Conservation (phyloP, 2,888 invertebrate genomes). For the Mayetiola destructor region DNA sequence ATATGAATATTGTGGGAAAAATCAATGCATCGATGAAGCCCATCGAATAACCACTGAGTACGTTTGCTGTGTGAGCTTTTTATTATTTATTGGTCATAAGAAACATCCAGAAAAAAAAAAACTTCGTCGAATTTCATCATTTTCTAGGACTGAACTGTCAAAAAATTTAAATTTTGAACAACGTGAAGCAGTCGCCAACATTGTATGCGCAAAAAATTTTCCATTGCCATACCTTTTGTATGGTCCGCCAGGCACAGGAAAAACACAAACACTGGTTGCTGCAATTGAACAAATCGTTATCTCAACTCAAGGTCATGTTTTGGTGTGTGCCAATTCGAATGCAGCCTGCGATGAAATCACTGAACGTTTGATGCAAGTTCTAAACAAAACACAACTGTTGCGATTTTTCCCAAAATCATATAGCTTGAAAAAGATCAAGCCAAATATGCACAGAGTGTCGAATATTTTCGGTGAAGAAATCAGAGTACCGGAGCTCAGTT, state of each 20-base stretch:
- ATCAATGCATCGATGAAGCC: no score
- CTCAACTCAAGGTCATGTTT: conserved; percentile 34
- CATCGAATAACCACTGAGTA: no score
- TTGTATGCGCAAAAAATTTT: no score
- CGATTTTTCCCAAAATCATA: conserved; percentile 36
- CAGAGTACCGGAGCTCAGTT: conserved; percentile 35
- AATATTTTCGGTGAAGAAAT: conserved; percentile 33
- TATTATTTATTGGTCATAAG: no score
- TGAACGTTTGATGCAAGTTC: conserved; percentile 31
- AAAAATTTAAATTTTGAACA: no score
- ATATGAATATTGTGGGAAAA: no score
- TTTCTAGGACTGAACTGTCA: no score
- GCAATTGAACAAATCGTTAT: conserved; percentile 45
- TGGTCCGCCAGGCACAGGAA: conserved; percentile 69
- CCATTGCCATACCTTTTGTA: no score
- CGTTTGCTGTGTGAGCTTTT: no score
- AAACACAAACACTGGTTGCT: conserved; percentile 58
- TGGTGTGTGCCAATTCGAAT: conserved; percentile 57
- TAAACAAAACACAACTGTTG: conserved; percentile 28
- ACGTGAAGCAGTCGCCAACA: no score
- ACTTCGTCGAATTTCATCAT: no score
- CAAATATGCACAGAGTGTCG: conserved; percentile 30
- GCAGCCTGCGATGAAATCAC: conserved; percentile 56
- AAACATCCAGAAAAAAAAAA: no score
- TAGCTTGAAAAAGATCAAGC: conserved; percentile 28